Conservation (phyloP, 2,113 vertebrate species). For the Nyctereutes procyonoides region DNA sequence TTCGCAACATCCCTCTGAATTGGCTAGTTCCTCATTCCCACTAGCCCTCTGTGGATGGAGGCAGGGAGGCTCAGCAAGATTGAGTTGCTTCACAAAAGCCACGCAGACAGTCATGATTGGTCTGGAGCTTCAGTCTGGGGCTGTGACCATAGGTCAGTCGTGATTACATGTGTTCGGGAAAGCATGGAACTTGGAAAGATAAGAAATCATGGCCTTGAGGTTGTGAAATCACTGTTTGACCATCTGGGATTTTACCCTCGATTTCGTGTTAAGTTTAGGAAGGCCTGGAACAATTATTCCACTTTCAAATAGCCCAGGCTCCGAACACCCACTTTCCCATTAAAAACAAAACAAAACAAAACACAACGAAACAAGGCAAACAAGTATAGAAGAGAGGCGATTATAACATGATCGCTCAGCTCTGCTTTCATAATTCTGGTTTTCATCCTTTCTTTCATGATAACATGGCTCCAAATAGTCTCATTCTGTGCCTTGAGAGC, state of each 20-base stretch:
- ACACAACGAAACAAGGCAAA: constrained; percentile 47
- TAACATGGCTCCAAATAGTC: background rate
- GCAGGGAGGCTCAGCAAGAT: background rate
- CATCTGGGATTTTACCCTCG: constrained; percentile 79
- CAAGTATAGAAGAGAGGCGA: constrained; percentile 36
- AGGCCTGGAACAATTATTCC: constrained; percentile 75
- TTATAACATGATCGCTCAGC: constrained; percentile 52
- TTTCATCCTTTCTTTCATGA: constrained; percentile 55
- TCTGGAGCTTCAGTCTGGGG: background rate
- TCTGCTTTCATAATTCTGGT: constrained; percentile 61
- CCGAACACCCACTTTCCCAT: constrained; percentile 59
- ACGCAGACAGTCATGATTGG: background rate
- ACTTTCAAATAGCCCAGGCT: constrained; percentile 64
- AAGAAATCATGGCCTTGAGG: constrained; percentile 55
- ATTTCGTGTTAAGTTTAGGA: constrained; percentile 79
- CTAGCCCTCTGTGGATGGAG: background rate
- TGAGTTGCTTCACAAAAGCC: background rate
- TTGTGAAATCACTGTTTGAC: constrained; percentile 78
- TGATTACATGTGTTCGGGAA: background rate
- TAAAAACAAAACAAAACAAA: constrained; percentile 62
- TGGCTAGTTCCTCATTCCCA: background rate
- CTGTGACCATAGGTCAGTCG: constrained; percentile 2
- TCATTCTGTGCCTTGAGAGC: background rate
- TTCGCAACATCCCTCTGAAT: background rate
- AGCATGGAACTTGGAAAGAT: constrained; percentile 59